A percentile compares a stretch with the other conserved stretches of the same genome.
Conservation (phyloP, 2,113 vertebrate species). For the Alligator mississippiensis region DNA sequence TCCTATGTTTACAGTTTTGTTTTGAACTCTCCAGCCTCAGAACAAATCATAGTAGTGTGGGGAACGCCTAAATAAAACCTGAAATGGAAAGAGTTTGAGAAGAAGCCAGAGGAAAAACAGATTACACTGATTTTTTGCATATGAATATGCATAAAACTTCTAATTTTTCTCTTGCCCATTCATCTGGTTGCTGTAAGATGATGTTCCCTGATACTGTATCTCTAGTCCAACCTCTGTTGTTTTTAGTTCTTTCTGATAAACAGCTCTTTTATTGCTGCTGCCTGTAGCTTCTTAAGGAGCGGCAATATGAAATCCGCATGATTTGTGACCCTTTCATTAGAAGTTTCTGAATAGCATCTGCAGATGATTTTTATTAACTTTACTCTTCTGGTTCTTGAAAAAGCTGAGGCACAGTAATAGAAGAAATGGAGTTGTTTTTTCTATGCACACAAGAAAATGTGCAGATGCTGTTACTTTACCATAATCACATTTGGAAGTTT, state of each 20-base stretch:
- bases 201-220: neutral
- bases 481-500: neutral
- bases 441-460: accelerated
- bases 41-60: neutral
- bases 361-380: neutral
- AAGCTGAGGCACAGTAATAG: neutral
- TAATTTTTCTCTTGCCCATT: neutral
- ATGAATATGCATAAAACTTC: neutral
- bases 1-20: neutral
- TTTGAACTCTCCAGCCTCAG: neutral
- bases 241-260: neutral
- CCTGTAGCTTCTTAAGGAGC: neutral
- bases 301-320: neutral
- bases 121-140: neutral
- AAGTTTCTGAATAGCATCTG: neutral
- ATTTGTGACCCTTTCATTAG: neutral
- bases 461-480: neutral
- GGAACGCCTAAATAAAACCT: neutral
- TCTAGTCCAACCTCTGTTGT: accelerated
- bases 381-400: neutral
- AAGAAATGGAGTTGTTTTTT: neutral
- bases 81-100: neutral
- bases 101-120: neutral
- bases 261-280: neutral
- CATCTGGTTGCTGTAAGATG: neutral